Evolutionary conservation across 1,140 invertebrate genomes (phyloP).

Genomic region (Ridgeia piscesae): DNA sequence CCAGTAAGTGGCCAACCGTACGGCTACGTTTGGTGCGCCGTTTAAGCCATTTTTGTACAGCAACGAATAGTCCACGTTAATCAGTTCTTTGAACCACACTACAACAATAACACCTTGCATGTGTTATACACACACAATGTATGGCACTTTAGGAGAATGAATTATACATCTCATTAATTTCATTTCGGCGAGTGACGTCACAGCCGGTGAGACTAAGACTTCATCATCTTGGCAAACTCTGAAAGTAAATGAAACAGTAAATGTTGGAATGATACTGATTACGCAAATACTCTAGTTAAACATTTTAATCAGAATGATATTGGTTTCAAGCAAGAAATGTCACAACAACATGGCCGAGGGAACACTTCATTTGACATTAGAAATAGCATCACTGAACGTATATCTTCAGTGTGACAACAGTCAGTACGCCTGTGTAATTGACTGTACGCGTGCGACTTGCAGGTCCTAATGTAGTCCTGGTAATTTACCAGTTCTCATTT

Average conservation of each 20-base stretch:
- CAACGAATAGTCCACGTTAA: not conserved
- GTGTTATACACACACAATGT: not conserved
- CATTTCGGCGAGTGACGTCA: not conserved
- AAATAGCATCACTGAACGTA: too few species aligned
- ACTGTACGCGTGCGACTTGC: not conserved
- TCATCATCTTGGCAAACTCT: slow-evolving; percentile 21
- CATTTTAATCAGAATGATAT: not conserved
- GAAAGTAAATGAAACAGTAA: not conserved
- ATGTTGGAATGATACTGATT: not conserved
- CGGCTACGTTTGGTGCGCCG: not conserved
- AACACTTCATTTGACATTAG: too few species aligned
- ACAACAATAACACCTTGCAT: too few species aligned
- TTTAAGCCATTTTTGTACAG: not conserved
- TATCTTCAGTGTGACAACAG: too few species aligned
- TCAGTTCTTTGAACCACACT: not conserved
- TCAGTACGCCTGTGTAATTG: too few species aligned
- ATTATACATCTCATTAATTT: not conserved
- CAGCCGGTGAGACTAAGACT: not conserved
- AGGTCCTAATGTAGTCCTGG: too few species aligned
- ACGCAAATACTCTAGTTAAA: not conserved
- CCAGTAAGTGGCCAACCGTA: not conserved
- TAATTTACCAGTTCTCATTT: too few species aligned
- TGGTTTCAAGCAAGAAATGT: too few species aligned
- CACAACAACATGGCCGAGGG: too few species aligned
- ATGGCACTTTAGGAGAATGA: not conserved